Base-by-base conservation (phyloP, 2,113 vertebrate species). In the Mormyrus iriodes region DNA sequence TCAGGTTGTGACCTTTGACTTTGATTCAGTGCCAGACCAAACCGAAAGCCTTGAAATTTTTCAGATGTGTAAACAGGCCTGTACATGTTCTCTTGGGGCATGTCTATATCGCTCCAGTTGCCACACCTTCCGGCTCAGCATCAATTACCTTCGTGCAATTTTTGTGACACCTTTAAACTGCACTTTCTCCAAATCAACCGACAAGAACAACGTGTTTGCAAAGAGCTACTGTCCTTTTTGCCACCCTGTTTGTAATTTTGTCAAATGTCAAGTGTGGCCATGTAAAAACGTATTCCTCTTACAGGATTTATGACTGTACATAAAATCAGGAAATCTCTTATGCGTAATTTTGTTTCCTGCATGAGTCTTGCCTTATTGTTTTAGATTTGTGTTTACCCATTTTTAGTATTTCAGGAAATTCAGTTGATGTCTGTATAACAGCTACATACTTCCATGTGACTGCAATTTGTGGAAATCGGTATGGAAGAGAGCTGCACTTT, bases 331-430 rank as follows among this genome's bases (percentile, higher is more conserved):
- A 51, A 82, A 76, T 48, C 55, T 88, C 44, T 82, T 53, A 69
- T 35, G 48, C 10, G 46, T 42, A 88, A 42, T 88, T 82, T 53
- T 55, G 69, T 82, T 83, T 76, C 76, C 88, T 35, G 48, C 69
- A 82, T 35, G 65, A 51, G 65, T 42, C 55, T 44, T 65, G 35
- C 53, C 46, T 88, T 83, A 51, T 82, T 88, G 88, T 88, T 73
- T 88, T 88, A 21, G 69, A 48, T 49, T 73, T 73, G 27, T 49
- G 27, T 49, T 48, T 76, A n/a, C 44, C 61, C 42, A 46, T 49
- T 88, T 87, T 87, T 61, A 12, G 52, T 55, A 58, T 39, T 24
- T 69, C 46, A 69, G 44, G 61, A 73, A 76, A 73, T 76, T 65
- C 61, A 48, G 61, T 35, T 69, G 27, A 31, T 49, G 61, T 58